These are phyloP conservation scores for Morphnarchus princeps DNA, from an alignment of 2,113 vertebrate species.

Conservation along the genomic window DNA sequence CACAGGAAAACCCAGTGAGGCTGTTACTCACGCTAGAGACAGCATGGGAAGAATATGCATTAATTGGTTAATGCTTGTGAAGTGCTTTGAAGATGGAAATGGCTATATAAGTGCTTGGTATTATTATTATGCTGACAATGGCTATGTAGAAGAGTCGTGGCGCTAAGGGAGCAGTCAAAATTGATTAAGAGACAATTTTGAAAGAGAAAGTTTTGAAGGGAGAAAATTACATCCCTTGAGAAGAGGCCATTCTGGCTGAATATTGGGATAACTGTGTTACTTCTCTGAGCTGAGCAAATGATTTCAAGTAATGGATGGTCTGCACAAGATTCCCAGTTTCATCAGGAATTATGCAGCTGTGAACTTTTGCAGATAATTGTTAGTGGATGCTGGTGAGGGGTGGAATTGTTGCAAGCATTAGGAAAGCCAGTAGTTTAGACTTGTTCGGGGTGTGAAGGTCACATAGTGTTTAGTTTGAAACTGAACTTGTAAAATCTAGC, in stretches of 20 bases:
- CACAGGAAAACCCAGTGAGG: not conserved
- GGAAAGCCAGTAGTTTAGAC: not conserved
- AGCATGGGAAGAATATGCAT: not conserved
- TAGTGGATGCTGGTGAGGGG: not conserved
- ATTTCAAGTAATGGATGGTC: not conserved
- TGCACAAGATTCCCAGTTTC: not conserved
- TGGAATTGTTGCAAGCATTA: not conserved
- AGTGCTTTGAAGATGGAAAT: slow-evolving; percentile 28
- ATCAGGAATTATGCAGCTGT: not conserved
- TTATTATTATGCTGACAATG: slow-evolving; percentile 14
- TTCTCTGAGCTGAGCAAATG: not conserved
- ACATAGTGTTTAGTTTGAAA: not conserved
- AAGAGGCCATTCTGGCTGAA: not conserved
- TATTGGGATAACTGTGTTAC: not conserved
- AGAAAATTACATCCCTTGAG: slow-evolving; percentile 5
- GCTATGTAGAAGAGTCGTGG: not conserved
- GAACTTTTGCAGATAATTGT: not conserved
- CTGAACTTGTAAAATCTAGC: not conserved
- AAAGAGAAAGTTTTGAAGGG: slow-evolving; percentile 3
- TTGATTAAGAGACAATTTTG: slow-evolving; percentile 25
- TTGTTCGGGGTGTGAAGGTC: not conserved
- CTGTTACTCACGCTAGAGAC: not conserved
- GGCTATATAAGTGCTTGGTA: not conserved
- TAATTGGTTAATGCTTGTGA: slow-evolving; percentile 19
- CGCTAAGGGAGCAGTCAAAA: not conserved